Base-by-base conservation (phyloP, 1,140 invertebrate species). In the Glossosoma conforme region DNA sequence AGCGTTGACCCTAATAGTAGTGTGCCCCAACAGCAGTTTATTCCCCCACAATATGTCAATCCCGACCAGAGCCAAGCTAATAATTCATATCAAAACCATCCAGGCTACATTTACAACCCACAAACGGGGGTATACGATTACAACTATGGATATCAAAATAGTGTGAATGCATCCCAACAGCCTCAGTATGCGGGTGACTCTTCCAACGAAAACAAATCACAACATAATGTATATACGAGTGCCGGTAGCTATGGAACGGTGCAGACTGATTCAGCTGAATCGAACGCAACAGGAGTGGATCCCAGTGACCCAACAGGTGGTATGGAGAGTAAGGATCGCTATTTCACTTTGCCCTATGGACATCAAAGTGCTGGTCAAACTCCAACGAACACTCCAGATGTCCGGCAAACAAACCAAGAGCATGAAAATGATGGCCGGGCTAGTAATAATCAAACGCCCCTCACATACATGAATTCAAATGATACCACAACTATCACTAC, bases 301-400 rank as follows among this genome's bases (percentile, higher is more conserved):
- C 64, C 59, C 37, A 33, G 33, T 42, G 20, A 44, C 37, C 43
- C 62, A 61, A 46, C 60, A 58, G 33, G 20, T 52, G 2, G 48
- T 46, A 25, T 4, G 41, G 10, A 14, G 58, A 36, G 59, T n/a
- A 61, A 54, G 15, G 60, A 61, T 36, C 60, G 63, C 2, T 78
- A 80, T 59, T 80, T 79, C 44, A 75, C 73, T 9, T 48, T 63
- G 2, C 76, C 70, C 1, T 79, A 79, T 50, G 75, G 74, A 11
- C 69, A 75, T 38, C 72, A 75, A 52, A 70, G 64, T 21, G 43
- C 28, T n/a, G 46, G 30, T 6, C 24, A 21, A 21, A 25, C 18
- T 14, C 36, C 10, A 9, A 13, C 36, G 11, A 48, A 14, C 19
- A 30, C 30, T 11, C 28, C 45, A 2, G 20, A 8, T 40, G 35